Evolutionary conservation across 1,140 invertebrate genomes (phyloP), one percentile per base, ranked within the genome.

Genomic region (Drosophila kurseongensis): DNA sequence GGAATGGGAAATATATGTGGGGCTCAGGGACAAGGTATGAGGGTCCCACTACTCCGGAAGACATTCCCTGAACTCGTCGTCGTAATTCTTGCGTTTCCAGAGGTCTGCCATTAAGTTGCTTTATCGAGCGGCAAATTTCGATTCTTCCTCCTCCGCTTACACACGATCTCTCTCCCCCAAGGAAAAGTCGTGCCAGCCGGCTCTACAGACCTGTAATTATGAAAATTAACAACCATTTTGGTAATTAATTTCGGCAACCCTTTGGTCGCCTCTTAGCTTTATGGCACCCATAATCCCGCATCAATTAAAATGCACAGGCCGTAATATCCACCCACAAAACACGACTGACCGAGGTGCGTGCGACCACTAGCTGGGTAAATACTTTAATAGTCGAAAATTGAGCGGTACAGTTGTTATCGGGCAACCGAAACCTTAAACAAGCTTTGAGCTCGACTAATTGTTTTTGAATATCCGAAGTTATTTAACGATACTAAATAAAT

Each of bases 161-260:
- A 68, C 75, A 35, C 60, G 48, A 79, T 62, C 63, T 54, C 75
- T 47, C 51, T 40, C 47, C 13, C 14, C 23, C 41, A 27, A 16
- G 18, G 12, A 66, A 71, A 57, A 82, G 61, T 86, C 83, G 68
- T 82, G 82, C 69, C 69, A 32, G 61, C 29, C 41, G 23, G 23
- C 23, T 27, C 38, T n/a, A 14, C 29, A 51, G 62, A 75, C 60
- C 62, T 80, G 56, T 83, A 88, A 88, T 88, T 88, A 88, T 88
- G 65, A 75, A 80, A 80, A 68, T 71, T 88, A 76, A 89, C 63
- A 88, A 82, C 65, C 63, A 80, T 80, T 89, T 89, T 72, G 77
- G 86, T 88, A 89, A 88, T 89, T 88, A 88, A 88, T 88, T 88
- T 88, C 84, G 67, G 62, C 78, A 72, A 63, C 80, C 77, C 78